Evolutionary conservation across 2,797 vertebrate genomes (phyloP).

Genomic region (Corythornis leucogaster): DNA sequence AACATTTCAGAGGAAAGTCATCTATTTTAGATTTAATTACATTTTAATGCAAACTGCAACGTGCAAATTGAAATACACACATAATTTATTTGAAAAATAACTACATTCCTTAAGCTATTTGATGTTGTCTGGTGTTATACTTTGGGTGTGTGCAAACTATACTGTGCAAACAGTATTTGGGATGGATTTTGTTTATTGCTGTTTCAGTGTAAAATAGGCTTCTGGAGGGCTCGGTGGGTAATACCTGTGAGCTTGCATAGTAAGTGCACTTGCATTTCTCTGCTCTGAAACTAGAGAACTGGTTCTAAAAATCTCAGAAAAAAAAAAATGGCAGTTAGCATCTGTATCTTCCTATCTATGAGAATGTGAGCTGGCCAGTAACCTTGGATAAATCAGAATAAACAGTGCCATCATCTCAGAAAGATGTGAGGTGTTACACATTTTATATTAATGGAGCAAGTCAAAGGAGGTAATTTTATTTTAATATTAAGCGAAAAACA

Average conservation of each 20-base stretch:
- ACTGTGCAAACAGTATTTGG: background rate
- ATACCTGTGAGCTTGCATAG: background rate
- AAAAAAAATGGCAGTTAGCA: background rate
- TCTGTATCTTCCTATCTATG: background rate
- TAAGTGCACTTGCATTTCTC: background rate
- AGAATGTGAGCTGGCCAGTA: background rate
- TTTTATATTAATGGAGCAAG: background rate
- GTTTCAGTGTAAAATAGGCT: background rate
- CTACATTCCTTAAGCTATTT: background rate
- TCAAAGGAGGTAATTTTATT: background rate
- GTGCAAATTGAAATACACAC: background rate
- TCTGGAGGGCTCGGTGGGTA: background rate
- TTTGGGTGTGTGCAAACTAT: background rate
- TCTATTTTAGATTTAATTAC: background rate
- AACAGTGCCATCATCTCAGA: background rate
- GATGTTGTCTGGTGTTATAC: background rate
- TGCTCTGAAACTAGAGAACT: background rate
- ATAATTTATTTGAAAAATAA: background rate
- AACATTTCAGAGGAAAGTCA: conserved; percentile 2
- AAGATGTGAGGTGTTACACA: background rate
- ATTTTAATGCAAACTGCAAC: background rate
- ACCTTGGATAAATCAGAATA: background rate
- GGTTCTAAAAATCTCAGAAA: background rate
- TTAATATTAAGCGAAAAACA: background rate
- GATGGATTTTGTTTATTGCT: conserved; percentile 8